Percentiles rank a stretch among this genome's conserved stretches.
Evolutionary conservation across 2,888 invertebrate species (phyloP).

Genomic region (Platerodrilus igneus): DNA sequence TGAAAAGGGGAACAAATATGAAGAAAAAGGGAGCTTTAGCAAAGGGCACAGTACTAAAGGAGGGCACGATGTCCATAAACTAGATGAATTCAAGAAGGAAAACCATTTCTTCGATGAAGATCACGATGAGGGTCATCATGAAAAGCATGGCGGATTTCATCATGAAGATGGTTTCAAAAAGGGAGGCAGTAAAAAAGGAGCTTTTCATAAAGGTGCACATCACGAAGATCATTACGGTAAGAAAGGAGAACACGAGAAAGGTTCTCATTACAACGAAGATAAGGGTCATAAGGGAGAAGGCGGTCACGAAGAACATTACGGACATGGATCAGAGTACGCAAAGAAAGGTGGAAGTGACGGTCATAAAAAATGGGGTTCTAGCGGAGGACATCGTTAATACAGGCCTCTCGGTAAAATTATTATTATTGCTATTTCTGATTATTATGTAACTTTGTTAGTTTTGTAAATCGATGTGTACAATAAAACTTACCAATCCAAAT

Average conservation of each 20-base stretch:
- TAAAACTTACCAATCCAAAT: no score
- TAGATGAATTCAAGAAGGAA: slow-evolving; percentile 81
- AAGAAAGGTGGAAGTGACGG: slow-evolving; percentile 77
- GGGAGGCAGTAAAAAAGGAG: slow-evolving; percentile 75
- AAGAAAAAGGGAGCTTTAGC: slow-evolving; percentile 70
- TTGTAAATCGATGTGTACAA: slow-evolving; percentile 1
- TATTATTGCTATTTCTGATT: slow-evolving; percentile 13
- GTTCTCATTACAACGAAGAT: slow-evolving; percentile 73
- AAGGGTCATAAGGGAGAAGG: slow-evolving; percentile 74
- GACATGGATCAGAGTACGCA: slow-evolving; percentile 68
- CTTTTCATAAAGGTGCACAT: slow-evolving; percentile 72
- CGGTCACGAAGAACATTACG: slow-evolving; percentile 72
- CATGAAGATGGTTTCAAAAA: slow-evolving; percentile 78
- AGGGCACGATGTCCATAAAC: slow-evolving; percentile 78
- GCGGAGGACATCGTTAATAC: slow-evolving; percentile 19
- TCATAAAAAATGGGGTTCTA: slow-evolving; percentile 73
- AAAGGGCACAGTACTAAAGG: slow-evolving; percentile 85
- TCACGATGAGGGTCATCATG: slow-evolving; percentile 75
- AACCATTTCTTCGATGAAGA: slow-evolving; percentile 84
- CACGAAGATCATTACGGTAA: slow-evolving; percentile 76
- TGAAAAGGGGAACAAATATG: slow-evolving; percentile 60
- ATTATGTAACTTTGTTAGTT: slow-evolving; percentile 2
- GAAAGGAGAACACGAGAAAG: slow-evolving; percentile 75
- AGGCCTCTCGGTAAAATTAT: slow-evolving; percentile 4
- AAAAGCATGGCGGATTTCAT: slow-evolving; percentile 75